Evolutionary conservation across 92 coral and sea anemone genomes (phyloP), one percentile per base, ranked within the genome.

Genomic region (Zoanthus gigantus): DNA sequence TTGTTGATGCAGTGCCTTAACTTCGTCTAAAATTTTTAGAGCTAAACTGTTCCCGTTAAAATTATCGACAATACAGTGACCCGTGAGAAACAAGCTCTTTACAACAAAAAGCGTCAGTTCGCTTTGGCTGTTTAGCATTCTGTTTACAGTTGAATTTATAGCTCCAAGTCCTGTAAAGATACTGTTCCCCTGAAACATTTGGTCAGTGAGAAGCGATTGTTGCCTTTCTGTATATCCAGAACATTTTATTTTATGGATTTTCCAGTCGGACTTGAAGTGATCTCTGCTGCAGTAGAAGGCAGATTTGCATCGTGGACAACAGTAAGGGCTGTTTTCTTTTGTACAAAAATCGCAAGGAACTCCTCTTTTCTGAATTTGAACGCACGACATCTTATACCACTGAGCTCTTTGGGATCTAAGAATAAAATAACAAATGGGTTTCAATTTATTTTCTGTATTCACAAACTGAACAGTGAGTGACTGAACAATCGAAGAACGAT

Each of bases 51-150:
- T 90, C 4, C 95, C 96, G 84, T 96, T 98, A 74, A 95, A 95
- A 30, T 92, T 82, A 79, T 96, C 98, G 37, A 96, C 58, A 71
- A 92, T 86, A 53, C 99, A 96, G 69, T 92, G 94, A 14, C 98
- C 75, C 15, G 58, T 81, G 7, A 45, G 54, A 18, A 42, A 11
- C 44, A 81, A 66, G 65, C 63, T 81, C 16, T 81, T 66, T 7
- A 81, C 85, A 14, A 81, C 44, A 66, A 81, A 81, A 66, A 63
- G 34, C 1, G 85, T 74, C 2, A 81, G 74, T 15, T 65, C 74
- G 71, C 57, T 65, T 66, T 81, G 85, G 45, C 74, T 66, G 66
- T 46, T 34, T 34, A 66, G 46, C 44, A 73, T 81, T 81, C 75
- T 28, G 28, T 81, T 81, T 7, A 46, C 74, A 30, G 32, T 15